phyloP scores from a whole-genome alignment of 2,888 invertebrate genomes.

The Idaea biselata region DNA sequence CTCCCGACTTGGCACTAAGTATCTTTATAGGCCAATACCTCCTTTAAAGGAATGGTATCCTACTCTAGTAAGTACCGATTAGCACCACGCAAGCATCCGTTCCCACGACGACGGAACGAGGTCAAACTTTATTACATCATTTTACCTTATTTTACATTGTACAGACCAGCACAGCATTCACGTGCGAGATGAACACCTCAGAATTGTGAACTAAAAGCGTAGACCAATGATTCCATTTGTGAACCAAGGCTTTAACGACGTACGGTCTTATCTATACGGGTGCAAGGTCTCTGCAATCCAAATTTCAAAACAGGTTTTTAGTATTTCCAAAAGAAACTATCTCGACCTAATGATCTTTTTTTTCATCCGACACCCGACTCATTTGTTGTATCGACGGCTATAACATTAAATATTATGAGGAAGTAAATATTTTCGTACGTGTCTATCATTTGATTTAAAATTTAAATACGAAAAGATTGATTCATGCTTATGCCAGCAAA shows the following conservation, averaged over 20 bases:
- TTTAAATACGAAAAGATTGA: neutral
- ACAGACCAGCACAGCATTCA: neutral
- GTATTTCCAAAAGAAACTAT: neutral
- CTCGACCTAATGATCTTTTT: neutral
- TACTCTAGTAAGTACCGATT: neutral
- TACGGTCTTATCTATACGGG: neutral
- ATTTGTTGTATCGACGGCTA: neutral
- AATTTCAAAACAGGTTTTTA: neutral
- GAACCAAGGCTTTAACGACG: neutral
- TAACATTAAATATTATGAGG: neutral
- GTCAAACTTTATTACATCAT: neutral
- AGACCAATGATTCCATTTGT: neutral
- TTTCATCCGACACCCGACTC: too few species aligned
- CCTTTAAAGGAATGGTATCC: constrained; percentile 1
- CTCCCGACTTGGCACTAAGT: neutral
- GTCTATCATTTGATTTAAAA: neutral
- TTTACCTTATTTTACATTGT: neutral
- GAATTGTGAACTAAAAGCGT: neutral
- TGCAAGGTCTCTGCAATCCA: neutral
- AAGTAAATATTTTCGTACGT: neutral
- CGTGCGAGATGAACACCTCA: neutral
- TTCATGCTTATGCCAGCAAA: neutral
- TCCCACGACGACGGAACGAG: neutral
- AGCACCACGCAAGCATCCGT: constrained; percentile 1
- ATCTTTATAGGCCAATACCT: neutral